Conservation (phyloP, 2,113 vertebrate species). For the Probosciger aterrimus region DNA sequence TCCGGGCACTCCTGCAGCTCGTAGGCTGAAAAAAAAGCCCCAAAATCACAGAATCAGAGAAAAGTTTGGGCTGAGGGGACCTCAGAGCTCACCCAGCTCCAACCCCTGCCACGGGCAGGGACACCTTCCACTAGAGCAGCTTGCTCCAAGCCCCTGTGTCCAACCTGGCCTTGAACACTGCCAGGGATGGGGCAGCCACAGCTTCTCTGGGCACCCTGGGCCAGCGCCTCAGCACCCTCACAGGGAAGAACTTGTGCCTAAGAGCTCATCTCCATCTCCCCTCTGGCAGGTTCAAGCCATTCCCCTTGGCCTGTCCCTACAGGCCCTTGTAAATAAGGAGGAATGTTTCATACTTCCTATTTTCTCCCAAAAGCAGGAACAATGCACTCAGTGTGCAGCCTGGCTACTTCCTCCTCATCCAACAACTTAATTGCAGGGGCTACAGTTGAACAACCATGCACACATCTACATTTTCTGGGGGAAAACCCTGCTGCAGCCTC, state of each 20-base stretch:
- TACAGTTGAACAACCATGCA: background rate
- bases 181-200: no score
- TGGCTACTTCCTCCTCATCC: background rate
- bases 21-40: conserved; percentile 78
- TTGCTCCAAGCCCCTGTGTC: background rate
- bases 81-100: background rate
- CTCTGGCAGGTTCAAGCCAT: background rate
- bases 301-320: background rate
- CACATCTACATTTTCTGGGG: background rate
- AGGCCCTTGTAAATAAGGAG: background rate
- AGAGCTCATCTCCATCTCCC: background rate
- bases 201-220: no score
- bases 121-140: background rate
- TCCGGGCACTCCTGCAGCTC: conserved; percentile 95
- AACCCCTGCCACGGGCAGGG: background rate
- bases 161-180: no score
- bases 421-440: background rate
- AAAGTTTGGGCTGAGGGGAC: background rate
- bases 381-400: background rate
- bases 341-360: fast-evolving
- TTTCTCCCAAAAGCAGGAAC: background rate
- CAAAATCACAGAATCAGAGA: background rate
- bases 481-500: background rate
- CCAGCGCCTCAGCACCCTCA: no score
- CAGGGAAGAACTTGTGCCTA: no score